Percentiles rank a stretch among this genome's conserved stretches.
phyloP scores from a whole-genome alignment of 2,797 vertebrate genomes.

The Champsocephalus gunnari region DNA sequence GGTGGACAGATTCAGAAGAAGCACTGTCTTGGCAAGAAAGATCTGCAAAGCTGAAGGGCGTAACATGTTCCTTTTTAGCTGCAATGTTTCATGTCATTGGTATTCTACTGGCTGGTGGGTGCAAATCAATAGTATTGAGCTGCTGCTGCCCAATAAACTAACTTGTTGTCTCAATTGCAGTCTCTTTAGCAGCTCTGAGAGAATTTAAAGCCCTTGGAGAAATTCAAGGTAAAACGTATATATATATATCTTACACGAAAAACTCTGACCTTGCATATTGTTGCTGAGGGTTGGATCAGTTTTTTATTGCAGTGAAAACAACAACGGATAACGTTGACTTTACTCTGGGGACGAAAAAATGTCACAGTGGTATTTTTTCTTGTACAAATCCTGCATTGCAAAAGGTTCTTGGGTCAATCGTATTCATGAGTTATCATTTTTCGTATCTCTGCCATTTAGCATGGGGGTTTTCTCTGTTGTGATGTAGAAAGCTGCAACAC shows the following conservation, averaged over 20 bases:
- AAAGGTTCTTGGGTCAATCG: background rate
- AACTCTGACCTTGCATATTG: constrained; percentile 36
- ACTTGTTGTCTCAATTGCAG: constrained; percentile 84
- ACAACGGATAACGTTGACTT: constrained; percentile 4
- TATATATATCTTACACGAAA: constrained; percentile 15
- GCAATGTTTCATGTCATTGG: constrained; percentile 78
- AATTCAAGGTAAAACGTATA: constrained; percentile 16
- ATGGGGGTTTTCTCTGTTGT: background rate
- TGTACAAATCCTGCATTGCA: background rate
- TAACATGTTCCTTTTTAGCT: constrained; percentile 61
- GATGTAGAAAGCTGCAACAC: background rate
- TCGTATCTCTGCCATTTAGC: background rate
- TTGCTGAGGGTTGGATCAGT: constrained; percentile 1
- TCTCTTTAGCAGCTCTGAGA: constrained; percentile 76
- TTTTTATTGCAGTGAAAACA: constrained; percentile 15
- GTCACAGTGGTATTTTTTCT: background rate
- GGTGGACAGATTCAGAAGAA: constrained; percentile 23
- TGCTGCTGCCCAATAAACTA: constrained; percentile 79
- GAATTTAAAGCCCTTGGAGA: constrained; percentile 72
- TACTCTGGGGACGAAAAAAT: background rate
- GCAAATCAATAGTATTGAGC: constrained; percentile 81
- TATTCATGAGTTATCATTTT: background rate
- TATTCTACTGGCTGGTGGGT: constrained; percentile 74
- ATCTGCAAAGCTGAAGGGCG: constrained; percentile 42
- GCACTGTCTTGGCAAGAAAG: background rate